phyloP scores from a whole-genome alignment of 2,888 invertebrate species.

The Sympetrum striolatum region DNA sequence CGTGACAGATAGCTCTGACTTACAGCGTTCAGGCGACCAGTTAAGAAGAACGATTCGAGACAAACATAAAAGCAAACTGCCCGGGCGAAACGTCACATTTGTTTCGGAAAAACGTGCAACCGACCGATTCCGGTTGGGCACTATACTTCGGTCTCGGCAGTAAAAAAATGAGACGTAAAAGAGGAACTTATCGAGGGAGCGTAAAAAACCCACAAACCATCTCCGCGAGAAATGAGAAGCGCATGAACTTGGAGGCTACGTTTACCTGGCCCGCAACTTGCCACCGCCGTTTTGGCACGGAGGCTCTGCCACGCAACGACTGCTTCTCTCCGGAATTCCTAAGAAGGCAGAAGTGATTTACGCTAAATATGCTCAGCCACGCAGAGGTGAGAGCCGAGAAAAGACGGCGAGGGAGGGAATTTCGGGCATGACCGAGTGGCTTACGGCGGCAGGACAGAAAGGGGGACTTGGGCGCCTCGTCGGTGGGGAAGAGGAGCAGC shows the following conservation, averaged over 20 bases:
- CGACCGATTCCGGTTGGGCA: background rate
- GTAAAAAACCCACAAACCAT: background rate
- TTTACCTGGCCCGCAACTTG: background rate
- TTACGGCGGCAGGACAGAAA: background rate
- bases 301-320: background rate
- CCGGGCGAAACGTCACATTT: background rate
- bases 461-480: background rate
- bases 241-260: background rate
- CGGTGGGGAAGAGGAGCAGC: background rate
- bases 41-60: background rate
- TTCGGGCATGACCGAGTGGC: background rate
- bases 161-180: background rate
- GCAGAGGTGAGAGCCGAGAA: background rate
- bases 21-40: background rate
- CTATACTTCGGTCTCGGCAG: background rate
- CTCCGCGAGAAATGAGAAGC: background rate
- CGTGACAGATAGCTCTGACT: background rate
- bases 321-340: background rate
- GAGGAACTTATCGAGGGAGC: background rate
- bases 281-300: conserved; percentile 15
- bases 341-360: conserved; percentile 18
- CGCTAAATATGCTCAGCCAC: conserved; percentile 34
- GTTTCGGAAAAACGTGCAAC: background rate
- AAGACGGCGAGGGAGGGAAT: background rate
- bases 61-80: background rate